Conservation (phyloP, 2,888 invertebrate species). For the Liopterus haemorrhoidalis region DNA sequence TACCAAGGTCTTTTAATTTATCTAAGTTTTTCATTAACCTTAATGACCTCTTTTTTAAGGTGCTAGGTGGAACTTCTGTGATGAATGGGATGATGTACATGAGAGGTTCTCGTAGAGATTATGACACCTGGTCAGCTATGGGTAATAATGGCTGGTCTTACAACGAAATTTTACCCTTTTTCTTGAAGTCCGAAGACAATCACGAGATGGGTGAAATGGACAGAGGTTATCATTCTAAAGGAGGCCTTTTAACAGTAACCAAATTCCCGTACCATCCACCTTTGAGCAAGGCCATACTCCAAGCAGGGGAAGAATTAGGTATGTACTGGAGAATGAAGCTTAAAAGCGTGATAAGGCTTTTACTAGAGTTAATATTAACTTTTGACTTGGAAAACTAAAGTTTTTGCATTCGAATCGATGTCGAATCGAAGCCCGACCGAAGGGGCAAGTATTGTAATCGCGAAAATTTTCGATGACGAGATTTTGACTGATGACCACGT, state of each 20-base stretch:
- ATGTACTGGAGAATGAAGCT: too few species aligned
- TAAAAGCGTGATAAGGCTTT: too few species aligned
- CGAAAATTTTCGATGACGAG: too few species aligned
- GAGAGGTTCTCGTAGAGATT: constrained; percentile 79
- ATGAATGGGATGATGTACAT: constrained; percentile 97
- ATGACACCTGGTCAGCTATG: constrained; percentile 77
- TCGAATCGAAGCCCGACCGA: too few species aligned
- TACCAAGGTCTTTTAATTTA: constrained; percentile 5
- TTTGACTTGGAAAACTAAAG: too few species aligned
- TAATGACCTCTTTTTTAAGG: constrained; percentile 46
- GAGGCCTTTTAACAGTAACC: constrained; percentile 71
- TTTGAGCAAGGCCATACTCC: constrained; percentile 68
- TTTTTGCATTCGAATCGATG: too few species aligned
- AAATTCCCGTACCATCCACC: constrained; percentile 85
- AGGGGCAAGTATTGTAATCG: too few species aligned
- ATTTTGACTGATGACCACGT: too few species aligned
- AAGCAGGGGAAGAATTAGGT: constrained; percentile 74
- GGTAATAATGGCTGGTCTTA: constrained; percentile 88
- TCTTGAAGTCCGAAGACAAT: constrained; percentile 81
- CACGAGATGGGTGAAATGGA: constrained; percentile 64
- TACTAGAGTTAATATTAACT: too few species aligned
- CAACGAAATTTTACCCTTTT: constrained; percentile 83
- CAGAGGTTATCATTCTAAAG: constrained; percentile 67
- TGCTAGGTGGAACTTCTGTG: constrained; percentile 85
- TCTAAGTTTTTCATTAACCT: constrained; percentile 3